A percentile compares a stretch with the other conserved stretches of the same genome.
Evolutionary conservation across 2,888 invertebrate genomes (phyloP).

Genomic region (Xanthostigma xanthostigma): DNA sequence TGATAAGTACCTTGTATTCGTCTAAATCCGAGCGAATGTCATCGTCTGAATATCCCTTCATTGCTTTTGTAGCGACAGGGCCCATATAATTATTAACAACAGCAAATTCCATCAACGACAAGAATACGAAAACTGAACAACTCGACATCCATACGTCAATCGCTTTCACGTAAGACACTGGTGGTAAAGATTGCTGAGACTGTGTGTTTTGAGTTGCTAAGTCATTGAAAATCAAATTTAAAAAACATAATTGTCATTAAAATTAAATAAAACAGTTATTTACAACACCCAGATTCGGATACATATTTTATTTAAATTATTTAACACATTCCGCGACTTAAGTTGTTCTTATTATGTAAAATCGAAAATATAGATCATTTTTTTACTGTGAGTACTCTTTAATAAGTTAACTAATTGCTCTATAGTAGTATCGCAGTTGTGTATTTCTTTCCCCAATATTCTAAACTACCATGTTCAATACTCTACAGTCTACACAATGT

Average conservation of each 20-base stretch:
- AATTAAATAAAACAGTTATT: not conserved
- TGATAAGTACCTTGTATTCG: constrained; percentile 50
- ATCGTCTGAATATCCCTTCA: constrained; percentile 83
- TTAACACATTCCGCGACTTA: too few species aligned
- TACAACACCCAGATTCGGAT: too few species aligned
- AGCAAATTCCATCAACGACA: constrained; percentile 80
- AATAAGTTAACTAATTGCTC: too few species aligned
- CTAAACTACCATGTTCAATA: too few species aligned
- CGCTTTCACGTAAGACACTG: constrained; percentile 84
- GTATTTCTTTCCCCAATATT: too few species aligned
- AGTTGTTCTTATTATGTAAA: too few species aligned
- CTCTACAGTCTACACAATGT: too few species aligned
- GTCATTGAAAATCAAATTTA: constrained; percentile 11
- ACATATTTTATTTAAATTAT: too few species aligned
- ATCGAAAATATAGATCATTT: too few species aligned
- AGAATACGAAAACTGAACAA: constrained; percentile 82
- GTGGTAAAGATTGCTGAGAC: constrained; percentile 76
- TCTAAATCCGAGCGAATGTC: constrained; percentile 57
- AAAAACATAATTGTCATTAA: not conserved
- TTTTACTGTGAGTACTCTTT: too few species aligned
- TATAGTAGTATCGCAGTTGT: too few species aligned
- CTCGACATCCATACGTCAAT: constrained; percentile 90
- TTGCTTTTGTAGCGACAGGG: constrained; percentile 71
- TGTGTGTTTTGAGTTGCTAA: constrained; percentile 84
- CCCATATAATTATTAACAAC: constrained; percentile 80